Conservation (phyloP, 2,888 invertebrate genomes). For the Tinea trinotella region DNA sequence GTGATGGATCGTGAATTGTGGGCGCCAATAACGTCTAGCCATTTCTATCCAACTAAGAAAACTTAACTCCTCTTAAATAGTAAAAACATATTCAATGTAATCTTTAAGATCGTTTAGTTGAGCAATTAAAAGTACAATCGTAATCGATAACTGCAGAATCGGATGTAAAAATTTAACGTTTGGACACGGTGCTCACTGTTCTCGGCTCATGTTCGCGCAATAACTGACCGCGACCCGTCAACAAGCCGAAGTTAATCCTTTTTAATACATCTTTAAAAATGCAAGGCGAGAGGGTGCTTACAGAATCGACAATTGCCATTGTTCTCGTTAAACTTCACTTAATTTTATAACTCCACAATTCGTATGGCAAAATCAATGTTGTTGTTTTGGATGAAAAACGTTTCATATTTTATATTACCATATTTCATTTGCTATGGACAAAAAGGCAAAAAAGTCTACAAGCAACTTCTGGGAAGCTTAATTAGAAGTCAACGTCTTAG, state of each 20-base stretch:
- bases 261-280: slow-evolving; percentile 57
- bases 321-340: slow-evolving; percentile 30
- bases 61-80: background rate
- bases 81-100: background rate
- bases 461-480: slow-evolving; percentile 5
- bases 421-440: background rate
- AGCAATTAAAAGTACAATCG: background rate
- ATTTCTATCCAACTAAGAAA: slow-evolving; percentile 19
- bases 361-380: background rate
- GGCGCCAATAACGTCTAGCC: slow-evolving; percentile 31
- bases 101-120: background rate
- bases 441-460: background rate
- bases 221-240: slow-evolving; percentile 60
- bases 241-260: slow-evolving; percentile 65
- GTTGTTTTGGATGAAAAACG: background rate
- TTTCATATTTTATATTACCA: background rate
- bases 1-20: slow-evolving; percentile 46
- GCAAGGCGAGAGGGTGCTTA: slow-evolving; percentile 33
- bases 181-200: slow-evolving; percentile 8
- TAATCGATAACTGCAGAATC: background rate
- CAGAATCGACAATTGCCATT: slow-evolving; percentile 48
- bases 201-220: slow-evolving; percentile 32
- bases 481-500: slow-evolving; percentile 3
- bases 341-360: background rate
- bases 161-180: slow-evolving; percentile 1